These are phyloP conservation scores for Blennius ocellaris DNA, from an alignment of 2,113 vertebrate species.

Conservation along the genomic window DNA sequence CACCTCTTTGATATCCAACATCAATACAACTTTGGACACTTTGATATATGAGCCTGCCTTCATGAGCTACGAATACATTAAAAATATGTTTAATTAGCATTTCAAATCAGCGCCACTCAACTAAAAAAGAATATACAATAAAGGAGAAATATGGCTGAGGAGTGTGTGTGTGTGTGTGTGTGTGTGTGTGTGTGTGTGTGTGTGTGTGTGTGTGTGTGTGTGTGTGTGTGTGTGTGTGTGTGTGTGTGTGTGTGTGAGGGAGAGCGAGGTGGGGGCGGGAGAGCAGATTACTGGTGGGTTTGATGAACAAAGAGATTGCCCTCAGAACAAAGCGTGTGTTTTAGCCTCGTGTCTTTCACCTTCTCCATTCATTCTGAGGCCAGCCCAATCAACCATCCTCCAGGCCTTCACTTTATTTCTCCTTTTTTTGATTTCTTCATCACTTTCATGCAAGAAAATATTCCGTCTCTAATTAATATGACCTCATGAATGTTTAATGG, in stretches of 20 bases:
- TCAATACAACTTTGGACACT: conserved; percentile 85
- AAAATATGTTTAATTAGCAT: conserved; percentile 88
- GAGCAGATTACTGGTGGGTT: conserved; percentile 78
- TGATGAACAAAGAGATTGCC: conserved; percentile 82
- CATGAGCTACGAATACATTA: conserved; percentile 86
- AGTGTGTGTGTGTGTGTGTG: conserved; percentile 10
- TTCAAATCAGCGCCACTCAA: conserved; percentile 81
- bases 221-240: conserved; percentile 22
- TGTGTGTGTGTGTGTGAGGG: conserved; percentile 25
- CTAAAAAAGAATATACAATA: conserved; percentile 85
- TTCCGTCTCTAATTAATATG: conserved; percentile 83
- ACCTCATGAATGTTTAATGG: conserved; percentile 84
- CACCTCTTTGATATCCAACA: conserved; percentile 85
- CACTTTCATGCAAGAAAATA: conserved; percentile 77
- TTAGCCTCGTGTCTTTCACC: conserved; percentile 80
- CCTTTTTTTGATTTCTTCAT: conserved; percentile 78
- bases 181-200: background rate
- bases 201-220: conserved; percentile 11
- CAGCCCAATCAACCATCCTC: conserved; percentile 73
- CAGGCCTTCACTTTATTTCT: conserved; percentile 44
- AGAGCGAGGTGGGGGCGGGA: conserved; percentile 54
- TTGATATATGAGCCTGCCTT: conserved; percentile 85
- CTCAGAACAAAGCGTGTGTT: conserved; percentile 76
- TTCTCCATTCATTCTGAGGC: conserved; percentile 78
- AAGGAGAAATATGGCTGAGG: conserved; percentile 75